Evolutionary conservation across 2,113 vertebrate species (phyloP), one percentile per base, ranked within the genome.

Genomic region (Sebastes fasciatus): DNA sequence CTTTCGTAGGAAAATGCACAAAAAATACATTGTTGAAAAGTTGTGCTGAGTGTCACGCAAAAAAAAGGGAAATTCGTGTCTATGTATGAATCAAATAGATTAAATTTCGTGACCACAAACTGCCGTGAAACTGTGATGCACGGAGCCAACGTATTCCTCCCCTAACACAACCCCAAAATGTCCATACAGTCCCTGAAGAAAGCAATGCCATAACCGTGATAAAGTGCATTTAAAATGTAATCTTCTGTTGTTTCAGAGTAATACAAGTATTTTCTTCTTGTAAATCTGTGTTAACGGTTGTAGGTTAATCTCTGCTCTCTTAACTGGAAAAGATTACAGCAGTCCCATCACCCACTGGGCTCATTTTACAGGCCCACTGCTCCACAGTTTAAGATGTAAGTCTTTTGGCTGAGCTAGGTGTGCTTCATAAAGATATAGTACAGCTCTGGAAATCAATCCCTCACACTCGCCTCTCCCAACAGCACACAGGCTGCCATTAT

Each of bases 401-500:
- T 60, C 74, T 62, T 82, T 84, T 82, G 77, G 85, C 88, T 68
- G 34, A 64, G 67, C 19, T 14, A 74, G 74, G 85, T 92, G 81
- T 78, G 70, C 75, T 86, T 86, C 74, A 78, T 80, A 70, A 86
- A 79, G 76, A 88, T 87, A 70, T 60, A 86, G 86, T 43, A 76
- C 77, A 74, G 77, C 74, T 84, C 80, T 92, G 82, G 89, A 92
- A 94, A 90, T 89, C 80, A 88, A 93, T 92, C 91, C 87, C 75
- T 64, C 74, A 85, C 80, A 51, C 85, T 90, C 66, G 58, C 82
- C 80, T 73, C 83, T 84, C 85, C 66, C 82, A 72, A 21, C 86
- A 90, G 85, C 74, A 93, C 91, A 95, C 89, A 87, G 89, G 82
- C 78, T 26, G 76, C 90, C 76, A 90, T 94, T 95, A 93, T 94